These are phyloP conservation scores for Ctenomys sociabilis DNA, from an alignment of 2,113 vertebrate species.

Conservation along the genomic window DNA sequence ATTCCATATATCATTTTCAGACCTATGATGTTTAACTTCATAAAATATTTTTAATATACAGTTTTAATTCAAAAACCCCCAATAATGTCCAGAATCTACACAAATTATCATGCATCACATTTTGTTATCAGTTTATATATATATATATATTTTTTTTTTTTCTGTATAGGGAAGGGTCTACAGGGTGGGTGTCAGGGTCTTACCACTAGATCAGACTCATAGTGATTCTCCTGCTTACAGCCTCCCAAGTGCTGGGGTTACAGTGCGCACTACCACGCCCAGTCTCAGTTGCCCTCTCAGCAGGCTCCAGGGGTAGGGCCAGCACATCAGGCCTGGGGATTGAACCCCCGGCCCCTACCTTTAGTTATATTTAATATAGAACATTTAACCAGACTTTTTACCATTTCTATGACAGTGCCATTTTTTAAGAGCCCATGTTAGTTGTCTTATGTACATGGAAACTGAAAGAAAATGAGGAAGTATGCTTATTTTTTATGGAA, in stretches of 20 bases:
- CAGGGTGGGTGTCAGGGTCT: too few species aligned
- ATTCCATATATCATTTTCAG: slow-evolving; percentile 7
- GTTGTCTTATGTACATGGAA: neutral
- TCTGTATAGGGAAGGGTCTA: too few species aligned
- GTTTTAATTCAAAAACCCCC: neutral
- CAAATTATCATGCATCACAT: neutral
- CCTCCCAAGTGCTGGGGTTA: too few species aligned
- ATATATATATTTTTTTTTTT: too few species aligned
- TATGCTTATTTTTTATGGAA: neutral
- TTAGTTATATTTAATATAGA: neutral
- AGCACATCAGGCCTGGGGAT: too few species aligned
- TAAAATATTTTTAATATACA: neutral
- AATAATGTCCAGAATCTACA: neutral
- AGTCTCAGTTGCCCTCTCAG: too few species aligned
- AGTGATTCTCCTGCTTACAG: too few species aligned
- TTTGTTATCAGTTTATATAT: neutral
- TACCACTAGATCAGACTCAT: too few species aligned
- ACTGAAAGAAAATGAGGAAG: slow-evolving; percentile 22
- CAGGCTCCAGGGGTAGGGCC: too few species aligned
- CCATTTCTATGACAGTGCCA: neutral
- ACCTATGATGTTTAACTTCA: slow-evolving; percentile 9
- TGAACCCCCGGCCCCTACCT: too few species aligned
- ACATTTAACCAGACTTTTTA: neutral
- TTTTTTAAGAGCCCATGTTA: slow-evolving; percentile 9
- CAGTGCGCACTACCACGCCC: too few species aligned